These are phyloP conservation scores for Zalophus californianus DNA, from an alignment of 2,797 vertebrate genomes.

Conservation along the genomic window DNA sequence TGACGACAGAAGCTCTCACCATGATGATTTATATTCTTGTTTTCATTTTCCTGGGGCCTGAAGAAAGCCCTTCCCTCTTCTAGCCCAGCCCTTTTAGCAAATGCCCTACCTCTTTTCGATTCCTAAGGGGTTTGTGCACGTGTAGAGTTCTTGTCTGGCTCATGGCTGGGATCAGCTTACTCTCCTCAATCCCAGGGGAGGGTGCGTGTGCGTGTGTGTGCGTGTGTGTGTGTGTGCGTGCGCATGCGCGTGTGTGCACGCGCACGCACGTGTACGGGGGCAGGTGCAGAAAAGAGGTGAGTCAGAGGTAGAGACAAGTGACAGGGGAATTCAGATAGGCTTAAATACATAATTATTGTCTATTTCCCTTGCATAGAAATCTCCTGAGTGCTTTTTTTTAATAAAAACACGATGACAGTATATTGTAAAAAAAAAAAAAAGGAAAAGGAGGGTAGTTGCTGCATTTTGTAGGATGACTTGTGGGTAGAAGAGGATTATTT, in stretches of 20 bases:
- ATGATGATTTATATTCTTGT: background rate
- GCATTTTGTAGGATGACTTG: background rate
- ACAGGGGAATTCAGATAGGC: background rate
- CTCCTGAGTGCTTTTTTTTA: background rate
- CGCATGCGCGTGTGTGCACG: background rate
- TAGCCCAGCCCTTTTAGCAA: background rate
- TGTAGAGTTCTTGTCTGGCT: background rate
- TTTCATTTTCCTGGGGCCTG: background rate
- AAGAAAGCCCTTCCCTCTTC: background rate
- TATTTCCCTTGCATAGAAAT: conserved; percentile 8
- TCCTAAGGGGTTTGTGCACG: background rate
- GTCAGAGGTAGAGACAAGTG: background rate
- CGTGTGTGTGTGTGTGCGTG: too few relatives aligned
- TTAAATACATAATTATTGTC: background rate
- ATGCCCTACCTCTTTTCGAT: background rate
- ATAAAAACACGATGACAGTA: background rate
- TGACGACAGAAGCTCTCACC: background rate
- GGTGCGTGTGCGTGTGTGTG: background rate
- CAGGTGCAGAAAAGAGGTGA: background rate
- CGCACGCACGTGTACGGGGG: too few relatives aligned
- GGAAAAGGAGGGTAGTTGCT: background rate
- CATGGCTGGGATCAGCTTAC: background rate
- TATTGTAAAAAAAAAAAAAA: background rate
- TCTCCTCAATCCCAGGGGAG: background rate
- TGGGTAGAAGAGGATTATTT: background rate